A percentile compares a stretch with the other conserved stretches of the same genome.
phyloP scores from a whole-genome alignment of 2,113 vertebrate genomes.

The Atractosteus spatula region DNA sequence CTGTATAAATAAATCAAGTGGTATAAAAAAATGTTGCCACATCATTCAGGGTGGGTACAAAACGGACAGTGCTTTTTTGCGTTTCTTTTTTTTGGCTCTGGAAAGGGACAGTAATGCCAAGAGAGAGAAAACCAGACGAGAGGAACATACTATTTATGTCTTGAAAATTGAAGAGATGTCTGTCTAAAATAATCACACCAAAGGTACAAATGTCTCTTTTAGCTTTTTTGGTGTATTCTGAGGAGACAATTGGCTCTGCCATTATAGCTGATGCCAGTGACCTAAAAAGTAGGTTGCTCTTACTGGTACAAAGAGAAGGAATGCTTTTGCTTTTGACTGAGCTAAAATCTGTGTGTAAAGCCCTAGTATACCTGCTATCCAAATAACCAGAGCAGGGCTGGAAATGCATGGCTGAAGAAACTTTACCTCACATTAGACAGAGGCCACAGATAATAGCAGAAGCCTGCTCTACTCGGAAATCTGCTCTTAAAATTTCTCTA shows the following conservation, averaged over 20 bases:
- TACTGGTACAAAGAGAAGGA: slow-evolving; percentile 22
- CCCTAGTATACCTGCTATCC: slow-evolving; percentile 8
- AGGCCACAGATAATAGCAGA: no score
- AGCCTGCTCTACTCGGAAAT: no score
- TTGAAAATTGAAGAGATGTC: slow-evolving; percentile 55
- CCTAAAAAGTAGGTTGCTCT: slow-evolving; percentile 20
- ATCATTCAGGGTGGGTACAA: slow-evolving; percentile 53
- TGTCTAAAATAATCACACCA: slow-evolving; percentile 45
- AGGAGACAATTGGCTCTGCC: slow-evolving; percentile 32
- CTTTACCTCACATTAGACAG: no score
- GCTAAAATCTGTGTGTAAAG: slow-evolving; percentile 18
- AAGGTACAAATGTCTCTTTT: slow-evolving; percentile 42
- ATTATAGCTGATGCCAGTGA: slow-evolving; percentile 23
- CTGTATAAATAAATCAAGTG: slow-evolving; percentile 47
- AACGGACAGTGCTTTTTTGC: slow-evolving; percentile 47
- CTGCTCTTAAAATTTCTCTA: no score
- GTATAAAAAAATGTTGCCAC: slow-evolving; percentile 51
- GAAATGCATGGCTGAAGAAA: no score
- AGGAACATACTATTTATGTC: slow-evolving; percentile 55
- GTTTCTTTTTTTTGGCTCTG: slow-evolving; percentile 63
- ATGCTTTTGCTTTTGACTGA: slow-evolving; percentile 30
- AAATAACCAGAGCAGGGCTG: background rate
- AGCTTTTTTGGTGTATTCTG: slow-evolving; percentile 27
- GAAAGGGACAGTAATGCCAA: slow-evolving; percentile 40
- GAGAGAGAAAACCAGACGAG: slow-evolving; percentile 56